Percentiles rank a stretch among this genome's conserved stretches.
phyloP scores from a whole-genome alignment of 2,797 vertebrate genomes.

The Falco naumanni region DNA sequence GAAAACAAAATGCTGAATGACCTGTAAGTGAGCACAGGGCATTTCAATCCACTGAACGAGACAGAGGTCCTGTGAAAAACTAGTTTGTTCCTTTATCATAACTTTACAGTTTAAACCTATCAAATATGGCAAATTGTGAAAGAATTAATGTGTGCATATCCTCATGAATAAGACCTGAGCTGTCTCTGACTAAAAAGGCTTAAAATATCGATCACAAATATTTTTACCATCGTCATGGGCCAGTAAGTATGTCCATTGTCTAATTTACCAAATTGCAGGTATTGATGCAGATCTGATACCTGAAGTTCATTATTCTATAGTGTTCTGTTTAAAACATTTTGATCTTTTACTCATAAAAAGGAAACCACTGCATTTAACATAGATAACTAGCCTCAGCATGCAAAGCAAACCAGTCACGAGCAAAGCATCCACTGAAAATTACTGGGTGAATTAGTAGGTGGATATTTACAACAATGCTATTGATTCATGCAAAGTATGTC shows the following conservation, averaged over 20 bases:
- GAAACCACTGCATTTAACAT: background rate
- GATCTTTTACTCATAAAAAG: background rate
- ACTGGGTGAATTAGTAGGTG: slow-evolving; percentile 9
- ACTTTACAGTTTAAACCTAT: background rate
- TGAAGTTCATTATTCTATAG: slow-evolving; percentile 11
- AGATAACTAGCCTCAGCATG: background rate
- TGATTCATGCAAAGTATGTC: background rate
- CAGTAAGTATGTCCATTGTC: background rate
- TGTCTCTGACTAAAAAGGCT: background rate
- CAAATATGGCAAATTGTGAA: background rate
- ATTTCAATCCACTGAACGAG: background rate
- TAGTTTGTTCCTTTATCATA: background rate
- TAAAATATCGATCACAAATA: background rate
- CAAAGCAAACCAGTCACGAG: background rate
- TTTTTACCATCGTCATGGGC: background rate
- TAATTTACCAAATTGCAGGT: background rate
- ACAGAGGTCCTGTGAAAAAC: background rate
- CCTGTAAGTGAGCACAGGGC: background rate
- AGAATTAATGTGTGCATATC: background rate
- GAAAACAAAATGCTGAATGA: background rate
- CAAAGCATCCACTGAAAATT: background rate
- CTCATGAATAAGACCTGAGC: background rate
- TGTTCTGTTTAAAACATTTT: background rate
- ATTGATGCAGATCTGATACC: background rate
- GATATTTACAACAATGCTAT: background rate